phyloP scores from a whole-genome alignment of 2,797 vertebrate species.

The Syngnathus rostellatus region DNA sequence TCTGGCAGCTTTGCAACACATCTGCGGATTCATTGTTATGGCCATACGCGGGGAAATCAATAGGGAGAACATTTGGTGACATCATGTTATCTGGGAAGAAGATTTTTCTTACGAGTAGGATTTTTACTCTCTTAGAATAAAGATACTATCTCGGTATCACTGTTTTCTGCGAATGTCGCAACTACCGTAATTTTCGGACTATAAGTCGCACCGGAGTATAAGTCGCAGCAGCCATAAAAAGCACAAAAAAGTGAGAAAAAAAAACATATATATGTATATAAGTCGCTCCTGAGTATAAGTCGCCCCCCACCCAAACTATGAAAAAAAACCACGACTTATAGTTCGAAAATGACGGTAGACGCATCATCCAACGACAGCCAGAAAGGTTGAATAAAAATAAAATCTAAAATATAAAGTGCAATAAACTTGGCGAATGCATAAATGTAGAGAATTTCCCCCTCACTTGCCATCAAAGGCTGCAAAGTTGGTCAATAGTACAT shows the following conservation, averaged over 20 bases:
- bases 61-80: conserved; percentile 25
- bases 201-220: too few species aligned
- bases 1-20: conserved; percentile 15
- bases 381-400: neutral
- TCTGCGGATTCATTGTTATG: neutral
- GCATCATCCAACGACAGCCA: neutral
- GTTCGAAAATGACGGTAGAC: too few species aligned
- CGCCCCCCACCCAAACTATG: too few species aligned
- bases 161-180: neutral
- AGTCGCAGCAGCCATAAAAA: too few species aligned
- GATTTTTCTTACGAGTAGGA: neutral
- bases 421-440: neutral
- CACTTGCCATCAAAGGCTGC: too few species aligned
- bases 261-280: too few species aligned
- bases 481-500: too few species aligned
- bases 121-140: neutral
- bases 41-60: conserved; percentile 32
- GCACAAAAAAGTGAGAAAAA: too few species aligned
- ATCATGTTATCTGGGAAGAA: conserved; percentile 18
- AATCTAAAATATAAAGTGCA: neutral
- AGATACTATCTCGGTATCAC: neutral
- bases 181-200: too few species aligned
- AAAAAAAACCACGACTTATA: too few species aligned
- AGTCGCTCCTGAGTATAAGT: too few species aligned
- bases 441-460: too few species aligned